Base-by-base conservation (phyloP, 2,888 invertebrate species). In the Spodoptera littoralis region DNA sequence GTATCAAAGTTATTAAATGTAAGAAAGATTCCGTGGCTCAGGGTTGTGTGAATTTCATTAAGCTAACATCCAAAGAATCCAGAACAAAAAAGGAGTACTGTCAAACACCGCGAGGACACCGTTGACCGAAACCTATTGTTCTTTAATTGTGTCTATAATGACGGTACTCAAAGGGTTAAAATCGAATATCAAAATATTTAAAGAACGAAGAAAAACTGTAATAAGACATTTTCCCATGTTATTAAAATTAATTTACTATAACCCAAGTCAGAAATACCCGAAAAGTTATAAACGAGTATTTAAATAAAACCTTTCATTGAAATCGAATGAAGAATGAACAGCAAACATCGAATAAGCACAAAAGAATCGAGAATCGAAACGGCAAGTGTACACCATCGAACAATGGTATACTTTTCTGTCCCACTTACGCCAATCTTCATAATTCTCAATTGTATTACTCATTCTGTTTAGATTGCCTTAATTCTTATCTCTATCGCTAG, bases 361-460 rank as follows among this genome's bases (percentile, higher is more conserved):
- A 76, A 73, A 72, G 56, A 68, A 78, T 76, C 61, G 48, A 68
- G 46, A 67, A 65, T 75, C 61, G 59, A 76, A 68, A 67, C 72
- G 22, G 76, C 65, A 53, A 64, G 46, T 49, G 45, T 51, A 56
- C 59, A 59, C 60, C 59, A 67, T 68, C 62, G 54, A 68, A 76
- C 76, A 80, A 79, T 70, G 68, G 66, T 60, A 69, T 49, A 71
- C 61, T 66, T 70, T 53, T 36, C 49, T 68, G 88, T 85, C 76
- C 90, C 76, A 91, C 88, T 90, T 86, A 89, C 87, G 89, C 88
- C 87, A 88, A 88, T 90, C 90, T 76, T 85, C 73, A 83, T 85
- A 85, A 88, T 87, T 82, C 79, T 79, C 80, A 78, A 86, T 88
- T 87, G 85, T 84, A 66, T 71, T 73, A 75, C 74, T 78, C 78